phyloP scores from a whole-genome alignment of 2,888 invertebrate species.

The Barypeithes pellucidus region DNA sequence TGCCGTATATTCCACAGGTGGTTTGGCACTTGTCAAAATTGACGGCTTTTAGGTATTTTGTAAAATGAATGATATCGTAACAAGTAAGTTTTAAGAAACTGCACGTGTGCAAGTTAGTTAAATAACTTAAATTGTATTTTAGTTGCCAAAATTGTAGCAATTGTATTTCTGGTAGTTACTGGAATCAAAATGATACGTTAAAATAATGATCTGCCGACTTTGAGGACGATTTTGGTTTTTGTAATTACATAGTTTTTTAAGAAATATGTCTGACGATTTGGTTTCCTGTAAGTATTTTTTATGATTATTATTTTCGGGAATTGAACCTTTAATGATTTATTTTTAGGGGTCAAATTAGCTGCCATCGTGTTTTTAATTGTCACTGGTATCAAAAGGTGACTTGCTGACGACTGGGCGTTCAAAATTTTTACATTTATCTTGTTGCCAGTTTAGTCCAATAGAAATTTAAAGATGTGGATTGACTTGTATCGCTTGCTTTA shows the following conservation, averaged over 20 bases:
- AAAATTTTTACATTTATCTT: too few relatives aligned
- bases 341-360: slow-evolving; percentile 30
- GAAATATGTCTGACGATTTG: slow-evolving; percentile 7
- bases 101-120: not conserved
- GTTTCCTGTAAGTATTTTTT: slow-evolving; percentile 5
- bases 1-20: too few relatives aligned
- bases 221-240: not conserved
- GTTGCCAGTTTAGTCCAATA: not conserved
- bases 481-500: not conserved
- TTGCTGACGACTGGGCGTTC: not conserved
- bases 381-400: slow-evolving; percentile 15
- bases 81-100: not conserved
- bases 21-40: not conserved
- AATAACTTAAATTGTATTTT: not conserved
- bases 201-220: not conserved
- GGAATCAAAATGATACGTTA: slow-evolving; percentile 1
- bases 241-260: not conserved
- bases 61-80: slow-evolving; percentile 2
- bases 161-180: slow-evolving; percentile 1
- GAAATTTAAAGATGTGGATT: not conserved
- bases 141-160: slow-evolving; percentile 2
- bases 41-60: not conserved
- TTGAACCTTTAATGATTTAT: not conserved
- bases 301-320: not conserved
- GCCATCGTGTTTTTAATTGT: slow-evolving; percentile 27